These are phyloP conservation scores for Drosophila obscura DNA, from an alignment of 1,140 invertebrate species.

Conservation along the genomic window DNA sequence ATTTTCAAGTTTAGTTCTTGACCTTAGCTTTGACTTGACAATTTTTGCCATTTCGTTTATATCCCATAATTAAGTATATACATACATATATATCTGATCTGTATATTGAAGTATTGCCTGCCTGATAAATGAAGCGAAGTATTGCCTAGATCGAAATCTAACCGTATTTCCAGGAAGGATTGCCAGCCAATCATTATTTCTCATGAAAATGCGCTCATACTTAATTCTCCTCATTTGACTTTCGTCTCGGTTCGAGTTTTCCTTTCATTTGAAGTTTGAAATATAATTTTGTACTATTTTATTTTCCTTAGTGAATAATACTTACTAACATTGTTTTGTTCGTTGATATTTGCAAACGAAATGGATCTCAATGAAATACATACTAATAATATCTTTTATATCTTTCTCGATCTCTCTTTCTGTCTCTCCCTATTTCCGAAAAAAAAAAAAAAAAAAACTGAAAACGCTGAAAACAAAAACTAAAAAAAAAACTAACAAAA, in stretches of 20 bases:
- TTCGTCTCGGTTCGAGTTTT: slow-evolving; percentile 1
- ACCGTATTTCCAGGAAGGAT: slow-evolving; percentile 41
- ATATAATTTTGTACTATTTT: slow-evolving; percentile 6
- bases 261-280: slow-evolving; percentile 8
- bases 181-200: slow-evolving; percentile 46
- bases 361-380: slow-evolving; percentile 24
- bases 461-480: slow-evolving; percentile 22
- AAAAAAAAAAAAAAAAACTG: slow-evolving; percentile 15
- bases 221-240: slow-evolving; percentile 22
- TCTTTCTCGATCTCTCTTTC: slow-evolving; percentile 35
- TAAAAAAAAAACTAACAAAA: slow-evolving; percentile 12
- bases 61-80: slow-evolving; percentile 26
- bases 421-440: slow-evolving; percentile 30
- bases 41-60: slow-evolving; percentile 39
- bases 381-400: slow-evolving; percentile 65
- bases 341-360: slow-evolving; percentile 46
- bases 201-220: slow-evolving; percentile 70
- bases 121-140: slow-evolving; percentile 29
- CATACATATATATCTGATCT: slow-evolving; percentile 18
- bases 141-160: slow-evolving; percentile 40
- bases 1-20: slow-evolving; percentile 41
- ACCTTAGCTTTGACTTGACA: slow-evolving; percentile 44
- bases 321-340: slow-evolving; percentile 46
- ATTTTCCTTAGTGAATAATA: slow-evolving; percentile 29
- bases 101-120: slow-evolving; percentile 48